phyloP scores from a whole-genome alignment of 2,888 invertebrate genomes.

The Habroteleia sp. region DNA sequence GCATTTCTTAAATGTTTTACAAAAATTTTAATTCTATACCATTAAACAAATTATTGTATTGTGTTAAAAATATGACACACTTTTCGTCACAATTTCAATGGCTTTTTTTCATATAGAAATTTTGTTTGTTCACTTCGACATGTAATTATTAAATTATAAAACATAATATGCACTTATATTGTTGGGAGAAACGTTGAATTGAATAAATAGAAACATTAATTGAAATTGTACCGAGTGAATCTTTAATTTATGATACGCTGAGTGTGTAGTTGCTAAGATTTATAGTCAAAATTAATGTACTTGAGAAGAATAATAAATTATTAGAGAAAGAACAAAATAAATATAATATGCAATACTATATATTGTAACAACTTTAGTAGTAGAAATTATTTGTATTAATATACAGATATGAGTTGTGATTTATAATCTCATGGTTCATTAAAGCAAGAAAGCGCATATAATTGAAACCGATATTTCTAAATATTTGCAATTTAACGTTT shows the following conservation, averaged over 20 bases:
- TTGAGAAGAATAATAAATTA: slow-evolving; percentile 8
- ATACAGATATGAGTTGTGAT: not conserved
- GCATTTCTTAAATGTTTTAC: no score
- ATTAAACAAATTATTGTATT: no score
- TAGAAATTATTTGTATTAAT: not conserved
- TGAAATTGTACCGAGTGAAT: slow-evolving; percentile 25
- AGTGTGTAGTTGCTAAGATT: slow-evolving; percentile 5
- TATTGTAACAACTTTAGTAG: no score
- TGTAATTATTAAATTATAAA: slow-evolving; percentile 24
- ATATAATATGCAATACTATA: no score
- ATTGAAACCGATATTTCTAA: no score
- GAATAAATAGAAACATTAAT: slow-evolving; percentile 27
- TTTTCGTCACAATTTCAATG: no score
- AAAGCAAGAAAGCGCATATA: slow-evolving; percentile 10
- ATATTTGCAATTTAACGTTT: no score
- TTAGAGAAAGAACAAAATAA: not conserved
- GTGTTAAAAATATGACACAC: no score
- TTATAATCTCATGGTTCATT: not conserved
- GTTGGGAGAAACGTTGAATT: slow-evolving; percentile 33
- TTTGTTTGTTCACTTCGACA: not conserved
- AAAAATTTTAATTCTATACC: no score
- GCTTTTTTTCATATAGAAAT: not conserved
- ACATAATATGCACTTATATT: slow-evolving; percentile 26
- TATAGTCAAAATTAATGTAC: slow-evolving; percentile 13
- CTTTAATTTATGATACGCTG: slow-evolving; percentile 13